Evolutionary conservation across 2,888 invertebrate species (phyloP).

Genomic region (Apodemia hepburni): DNA sequence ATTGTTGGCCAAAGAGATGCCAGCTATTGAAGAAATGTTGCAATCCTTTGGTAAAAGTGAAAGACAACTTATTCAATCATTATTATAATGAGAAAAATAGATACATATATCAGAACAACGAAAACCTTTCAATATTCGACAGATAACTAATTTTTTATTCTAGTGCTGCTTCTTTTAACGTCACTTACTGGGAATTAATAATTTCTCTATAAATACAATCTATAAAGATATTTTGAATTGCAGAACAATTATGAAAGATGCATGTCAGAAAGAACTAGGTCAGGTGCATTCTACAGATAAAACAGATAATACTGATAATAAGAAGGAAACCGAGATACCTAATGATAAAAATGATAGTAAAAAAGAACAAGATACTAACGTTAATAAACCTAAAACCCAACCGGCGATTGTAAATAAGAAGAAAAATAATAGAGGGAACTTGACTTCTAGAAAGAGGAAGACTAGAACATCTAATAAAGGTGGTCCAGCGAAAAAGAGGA

Average conservation of each 20-base stretch:
- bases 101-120: too few relatives aligned
- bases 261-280: not conserved
- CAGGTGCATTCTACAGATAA: not conserved
- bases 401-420: not conserved
- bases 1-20: too few relatives aligned
- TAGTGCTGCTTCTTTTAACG: too few relatives aligned
- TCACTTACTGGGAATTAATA: too few relatives aligned
- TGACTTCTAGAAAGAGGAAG: not conserved
- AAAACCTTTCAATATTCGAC: too few relatives aligned
- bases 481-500: not conserved
- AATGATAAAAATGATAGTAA: not conserved
- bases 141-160: too few relatives aligned
- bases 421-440: not conserved
- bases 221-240: not conserved
- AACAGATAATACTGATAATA: not conserved
- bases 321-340: not conserved
- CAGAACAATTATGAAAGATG: slow-evolving; percentile 1
- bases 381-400: not conserved
- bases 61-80: too few relatives aligned
- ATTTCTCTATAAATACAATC: too few relatives aligned
- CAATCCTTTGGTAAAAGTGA: too few relatives aligned
- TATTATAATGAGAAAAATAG: too few relatives aligned
- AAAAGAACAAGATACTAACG: not conserved
- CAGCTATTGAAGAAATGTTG: too few relatives aligned
- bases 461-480: not conserved